Evolutionary conservation across 2,113 vertebrate species (phyloP).

Genomic region (Tychaedon coryphoeus): DNA sequence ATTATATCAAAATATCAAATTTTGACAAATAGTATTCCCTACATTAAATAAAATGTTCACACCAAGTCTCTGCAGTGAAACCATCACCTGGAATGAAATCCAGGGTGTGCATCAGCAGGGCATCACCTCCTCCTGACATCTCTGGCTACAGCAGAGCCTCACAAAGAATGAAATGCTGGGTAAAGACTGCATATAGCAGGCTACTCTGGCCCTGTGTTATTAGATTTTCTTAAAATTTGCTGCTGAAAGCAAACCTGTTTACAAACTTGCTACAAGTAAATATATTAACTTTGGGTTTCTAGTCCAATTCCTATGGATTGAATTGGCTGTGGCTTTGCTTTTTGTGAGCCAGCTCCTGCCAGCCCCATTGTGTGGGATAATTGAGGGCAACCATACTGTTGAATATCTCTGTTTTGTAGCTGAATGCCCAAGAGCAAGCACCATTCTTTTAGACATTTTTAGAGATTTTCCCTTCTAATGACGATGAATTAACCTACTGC

Average conservation of each 20-base stretch:
- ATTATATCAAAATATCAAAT: background rate
- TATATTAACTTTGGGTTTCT: background rate
- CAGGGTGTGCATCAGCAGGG: background rate
- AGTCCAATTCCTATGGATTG: background rate
- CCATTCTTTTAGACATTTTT: background rate
- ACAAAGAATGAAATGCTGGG: background rate
- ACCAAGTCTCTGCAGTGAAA: background rate
- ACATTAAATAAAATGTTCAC: background rate
- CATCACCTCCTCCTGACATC: background rate
- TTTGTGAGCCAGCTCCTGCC: background rate
- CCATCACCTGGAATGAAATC: background rate
- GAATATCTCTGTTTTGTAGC: background rate
- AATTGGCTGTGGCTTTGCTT: background rate
- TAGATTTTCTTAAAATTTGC: background rate
- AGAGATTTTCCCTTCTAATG: constrained; percentile 11
- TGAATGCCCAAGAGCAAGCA: background rate
- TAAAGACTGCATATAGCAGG: background rate
- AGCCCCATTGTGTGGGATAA: constrained; percentile 16
- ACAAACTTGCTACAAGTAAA: background rate
- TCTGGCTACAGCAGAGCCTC: background rate
- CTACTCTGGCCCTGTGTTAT: background rate
- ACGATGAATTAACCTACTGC: constrained; percentile 1
- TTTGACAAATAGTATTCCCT: background rate
- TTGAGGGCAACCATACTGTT: background rate
- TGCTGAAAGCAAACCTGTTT: background rate